Base-by-base conservation (phyloP, 2,113 vertebrate species). In the Callipepla squamata region DNA sequence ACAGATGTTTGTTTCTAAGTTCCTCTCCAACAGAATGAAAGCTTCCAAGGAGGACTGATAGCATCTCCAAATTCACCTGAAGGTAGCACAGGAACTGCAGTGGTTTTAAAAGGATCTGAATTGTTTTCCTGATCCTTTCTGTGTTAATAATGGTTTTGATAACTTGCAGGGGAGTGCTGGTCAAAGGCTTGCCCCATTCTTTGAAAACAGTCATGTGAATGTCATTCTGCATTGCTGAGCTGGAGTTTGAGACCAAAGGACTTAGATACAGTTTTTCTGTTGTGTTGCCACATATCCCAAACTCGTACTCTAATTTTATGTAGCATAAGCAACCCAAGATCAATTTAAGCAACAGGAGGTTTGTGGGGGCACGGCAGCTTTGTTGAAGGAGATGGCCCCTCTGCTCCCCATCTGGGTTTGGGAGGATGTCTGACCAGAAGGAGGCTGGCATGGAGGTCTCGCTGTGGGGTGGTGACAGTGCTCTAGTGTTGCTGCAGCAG, bases 21-120 rank as follows among this genome's bases (percentile, higher is more conserved):
- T 72, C 63, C 23, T 11, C 62, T 87, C 69, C 32, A 67, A 65
- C 15, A 89, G 85, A 86, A 67, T 66, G 11, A 81, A 76, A 94
- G 78, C 61, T 92, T 66, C 10, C 53, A 53, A 85, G 23, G 63
- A 66, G 40, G 32, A 59, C 7, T 61, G 83, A 8, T 42, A 47
- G 53, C 23, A 45, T 8, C 0, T 0, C 62, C 72, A 86, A 84
- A 32, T 6, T 45, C 28, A 26, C 66, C 73, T 57, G 34, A 85
- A 91, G 74, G 18, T 7, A 53, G 44, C 28, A 45, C n/a, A 17
- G 40, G 40, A 69, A 91, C 85, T 3, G 3, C 32, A 42, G 25
- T 11, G 4, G 19, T 79, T 92, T 86, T 72, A 18, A 16, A 48
- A 84, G 91, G 36, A 18, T 18, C 73, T 48, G 19, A 23, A 21